These are phyloP conservation scores for Microctenopoma stevenorrisi DNA, from an alignment of 2,797 vertebrate genomes.

Conservation along the genomic window DNA sequence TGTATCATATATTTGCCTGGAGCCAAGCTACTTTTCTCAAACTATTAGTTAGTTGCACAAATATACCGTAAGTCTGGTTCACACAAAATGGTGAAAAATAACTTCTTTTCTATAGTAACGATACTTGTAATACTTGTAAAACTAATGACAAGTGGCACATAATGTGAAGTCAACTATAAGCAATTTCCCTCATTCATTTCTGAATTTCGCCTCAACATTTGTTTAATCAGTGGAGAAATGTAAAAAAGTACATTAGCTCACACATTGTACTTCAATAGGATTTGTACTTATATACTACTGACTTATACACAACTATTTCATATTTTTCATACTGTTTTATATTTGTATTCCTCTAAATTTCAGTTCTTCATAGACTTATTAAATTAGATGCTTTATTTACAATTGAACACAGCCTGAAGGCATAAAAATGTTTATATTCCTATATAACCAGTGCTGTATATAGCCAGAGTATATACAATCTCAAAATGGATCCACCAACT, in stretches of 20 bases:
- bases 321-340: background rate
- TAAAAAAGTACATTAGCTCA: background rate
- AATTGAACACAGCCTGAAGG: background rate
- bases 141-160: no score
- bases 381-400: background rate
- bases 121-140: no score
- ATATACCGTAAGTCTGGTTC: conserved; percentile 4
- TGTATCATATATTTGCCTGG: conserved; percentile 17
- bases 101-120: no score
- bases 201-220: background rate
- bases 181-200: no score
- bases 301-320: background rate
- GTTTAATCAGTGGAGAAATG: background rate
- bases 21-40: conserved; percentile 6
- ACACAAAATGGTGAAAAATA: no score
- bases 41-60: conserved; percentile 6
- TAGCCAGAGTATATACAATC: background rate
- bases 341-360: background rate
- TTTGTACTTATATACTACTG: background rate
- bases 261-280: background rate
- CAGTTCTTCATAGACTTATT: background rate
- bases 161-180: no score
- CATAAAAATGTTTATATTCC: background rate
- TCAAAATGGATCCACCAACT: background rate
- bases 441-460: background rate